Base-by-base conservation (phyloP, 2,113 vertebrate species). In the Myiozetetes cayanensis region DNA sequence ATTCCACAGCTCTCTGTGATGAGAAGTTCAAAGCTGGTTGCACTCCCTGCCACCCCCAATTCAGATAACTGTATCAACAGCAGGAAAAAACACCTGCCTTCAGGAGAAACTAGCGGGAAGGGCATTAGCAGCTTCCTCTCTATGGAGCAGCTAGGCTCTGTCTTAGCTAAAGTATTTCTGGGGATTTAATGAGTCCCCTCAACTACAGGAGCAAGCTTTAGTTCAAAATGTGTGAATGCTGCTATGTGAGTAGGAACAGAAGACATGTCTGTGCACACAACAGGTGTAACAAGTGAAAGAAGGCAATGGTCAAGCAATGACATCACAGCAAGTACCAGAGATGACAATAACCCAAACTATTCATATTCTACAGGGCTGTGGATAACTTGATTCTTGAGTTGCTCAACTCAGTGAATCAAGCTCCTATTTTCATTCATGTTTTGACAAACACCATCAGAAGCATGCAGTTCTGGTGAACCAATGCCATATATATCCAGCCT, bases 41-140 rank as follows among this genome's bases (percentile, higher is more conserved):
- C 22, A n/a, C 7, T 47, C 2, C 12, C 6, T 1, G 0, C 5
- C 11, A 10, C 4, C 13, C 10, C 12, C 39, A 39, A 20, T 31
- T 41, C 47, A 76, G 23, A 9, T 43, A 86, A 50, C 43, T 35
- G 8, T 30, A 82, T 11, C 47, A 78, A 35, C 2, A 55, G 31
- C 30, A 85, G 8, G 23, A 37, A 55, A 78, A 89, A 75, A 73
- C 0, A 2, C 35, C 39, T 31, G 24, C 41, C 59, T 84, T 74
- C 2, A 71, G 43, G 15, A 86, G 31, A 74, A 62, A 53, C 33
- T 44, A 59, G 33, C 5, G 18, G 25, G 7, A 89, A 94, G 31
- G 12, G 19, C 50, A 86, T n/a, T 41, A 86, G 53, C 46, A 76
- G 66, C 9, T 49, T 33, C 25, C 7, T 4, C 43, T 52, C 2